Evolutionary conservation across 1,140 invertebrate species (phyloP).

Genomic region (Drosophila chauvacae): DNA sequence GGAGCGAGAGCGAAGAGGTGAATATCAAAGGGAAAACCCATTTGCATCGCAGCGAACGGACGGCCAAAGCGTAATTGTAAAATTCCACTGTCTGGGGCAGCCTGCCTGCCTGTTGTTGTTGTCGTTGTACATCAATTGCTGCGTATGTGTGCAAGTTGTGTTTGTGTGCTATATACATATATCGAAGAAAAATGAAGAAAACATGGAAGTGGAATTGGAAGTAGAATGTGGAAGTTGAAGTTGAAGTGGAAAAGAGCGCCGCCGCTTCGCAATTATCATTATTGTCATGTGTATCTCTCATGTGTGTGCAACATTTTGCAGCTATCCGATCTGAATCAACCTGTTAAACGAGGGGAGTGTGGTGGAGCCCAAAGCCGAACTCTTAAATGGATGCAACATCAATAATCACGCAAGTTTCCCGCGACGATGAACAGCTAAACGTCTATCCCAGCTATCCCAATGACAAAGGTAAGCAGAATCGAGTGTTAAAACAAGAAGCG

Average conservation of each 20-base stretch:
- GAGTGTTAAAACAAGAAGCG: slow-evolving; percentile 14
- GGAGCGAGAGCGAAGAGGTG: slow-evolving; percentile 60
- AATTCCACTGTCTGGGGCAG: slow-evolving; percentile 80
- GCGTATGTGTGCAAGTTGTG: slow-evolving; percentile 8
- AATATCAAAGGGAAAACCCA: slow-evolving; percentile 79
- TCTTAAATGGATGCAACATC: slow-evolving; percentile 98
- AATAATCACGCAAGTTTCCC: slow-evolving; percentile 98
- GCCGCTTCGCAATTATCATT: slow-evolving; percentile 26
- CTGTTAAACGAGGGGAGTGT: slow-evolving; percentile 42
- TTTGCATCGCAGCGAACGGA: slow-evolving; percentile 79
- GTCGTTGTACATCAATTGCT: slow-evolving; percentile 33
- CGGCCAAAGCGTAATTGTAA: slow-evolving; percentile 82
- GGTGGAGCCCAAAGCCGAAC: slow-evolving; percentile 83
- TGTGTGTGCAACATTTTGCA: slow-evolving; percentile 64
- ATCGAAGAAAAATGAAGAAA: slow-evolving; percentile 56
- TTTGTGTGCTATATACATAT: slow-evolving; percentile 33
- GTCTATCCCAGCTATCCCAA: slow-evolving; percentile 93
- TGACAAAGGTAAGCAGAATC: slow-evolving; percentile 92
- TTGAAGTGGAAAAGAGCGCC: slow-evolving; percentile 7
- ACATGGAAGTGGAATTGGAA: slow-evolving; percentile 51
- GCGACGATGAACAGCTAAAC: slow-evolving; percentile 97
- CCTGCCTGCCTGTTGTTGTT: slow-evolving; percentile 45
- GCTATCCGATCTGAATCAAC: slow-evolving; percentile 40
- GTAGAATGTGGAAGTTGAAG: slow-evolving; percentile 12
- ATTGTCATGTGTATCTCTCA: slow-evolving; percentile 56